phyloP scores from a whole-genome alignment of 2,888 invertebrate genomes.

The Steinernema scapterisci region DNA sequence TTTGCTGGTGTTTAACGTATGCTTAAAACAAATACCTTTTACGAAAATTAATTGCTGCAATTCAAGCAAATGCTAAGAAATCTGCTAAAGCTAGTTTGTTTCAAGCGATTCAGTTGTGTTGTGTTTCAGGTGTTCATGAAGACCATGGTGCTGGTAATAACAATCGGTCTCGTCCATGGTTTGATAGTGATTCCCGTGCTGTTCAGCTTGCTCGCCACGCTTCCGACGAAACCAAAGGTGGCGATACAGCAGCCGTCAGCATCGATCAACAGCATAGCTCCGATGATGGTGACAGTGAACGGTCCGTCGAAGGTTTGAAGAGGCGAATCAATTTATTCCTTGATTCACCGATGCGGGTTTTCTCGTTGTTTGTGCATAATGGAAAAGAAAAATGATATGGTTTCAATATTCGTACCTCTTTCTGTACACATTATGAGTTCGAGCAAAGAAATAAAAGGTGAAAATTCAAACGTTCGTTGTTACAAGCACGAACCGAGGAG shows the following conservation, averaged over 20 bases:
- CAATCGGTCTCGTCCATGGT: slow-evolving; percentile 63
- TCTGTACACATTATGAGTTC: neutral
- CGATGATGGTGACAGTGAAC: slow-evolving; percentile 24
- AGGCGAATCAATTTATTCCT: neutral
- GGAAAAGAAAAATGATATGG: too few relatives aligned
- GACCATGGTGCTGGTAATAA: slow-evolving; percentile 65
- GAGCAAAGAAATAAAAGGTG: neutral
- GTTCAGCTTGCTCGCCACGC: slow-evolving; percentile 52
- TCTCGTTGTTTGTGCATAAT: slow-evolving; percentile 20
- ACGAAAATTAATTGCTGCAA: neutral
- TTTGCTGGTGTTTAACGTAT: too few relatives aligned
- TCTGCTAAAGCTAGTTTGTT: too few relatives aligned
- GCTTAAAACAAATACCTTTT: too few relatives aligned
- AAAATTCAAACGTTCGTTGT: neutral
- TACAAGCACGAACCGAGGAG: neutral
- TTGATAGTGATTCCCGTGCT: slow-evolving; percentile 64
- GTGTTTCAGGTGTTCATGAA: slow-evolving; percentile 58
- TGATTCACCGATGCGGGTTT: slow-evolving; percentile 18
- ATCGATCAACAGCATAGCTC: slow-evolving; percentile 13
- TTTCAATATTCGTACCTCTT: slow-evolving; percentile 5
- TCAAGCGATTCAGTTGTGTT: too few relatives aligned
- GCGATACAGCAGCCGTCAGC: slow-evolving; percentile 19
- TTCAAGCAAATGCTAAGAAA: neutral
- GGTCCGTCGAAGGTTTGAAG: slow-evolving; percentile 5
- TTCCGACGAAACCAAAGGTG: slow-evolving; percentile 35